Evolutionary conservation across 1,140 invertebrate genomes (phyloP).

Genomic region (Papilio dardanus): DNA sequence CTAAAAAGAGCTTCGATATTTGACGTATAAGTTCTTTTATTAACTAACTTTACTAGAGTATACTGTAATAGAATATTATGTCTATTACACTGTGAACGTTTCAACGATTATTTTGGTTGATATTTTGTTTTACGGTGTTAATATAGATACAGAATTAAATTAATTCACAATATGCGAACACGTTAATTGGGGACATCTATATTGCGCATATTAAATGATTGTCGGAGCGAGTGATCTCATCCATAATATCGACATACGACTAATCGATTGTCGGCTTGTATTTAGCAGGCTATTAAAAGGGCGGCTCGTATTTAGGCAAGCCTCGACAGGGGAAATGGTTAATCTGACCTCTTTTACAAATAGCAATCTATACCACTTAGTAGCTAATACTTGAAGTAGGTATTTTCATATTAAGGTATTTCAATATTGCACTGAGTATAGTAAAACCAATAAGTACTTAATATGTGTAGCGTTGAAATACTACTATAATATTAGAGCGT

Average conservation of each 20-base stretch:
- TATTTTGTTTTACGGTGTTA: neutral
- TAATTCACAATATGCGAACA: neutral
- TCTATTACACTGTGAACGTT: no score
- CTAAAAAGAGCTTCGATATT: no score
- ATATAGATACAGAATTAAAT: neutral
- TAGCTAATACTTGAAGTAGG: no score
- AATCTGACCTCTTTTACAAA: neutral
- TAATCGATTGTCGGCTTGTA: conserved; percentile 30
- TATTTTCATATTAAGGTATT: no score
- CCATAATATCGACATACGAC: conserved; percentile 6
- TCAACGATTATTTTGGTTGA: no score
- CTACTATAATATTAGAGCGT: no score
- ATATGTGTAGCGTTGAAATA: no score
- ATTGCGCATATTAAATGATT: neutral
- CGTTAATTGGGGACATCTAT: neutral
- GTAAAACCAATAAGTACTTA: no score
- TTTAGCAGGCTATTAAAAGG: conserved; percentile 21
- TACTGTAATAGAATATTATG: no score
- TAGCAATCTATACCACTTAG: neutral
- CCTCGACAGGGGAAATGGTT: conserved; percentile 2
- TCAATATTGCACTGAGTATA: no score
- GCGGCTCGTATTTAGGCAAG: neutral
- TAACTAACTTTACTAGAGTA: no score
- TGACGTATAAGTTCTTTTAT: no score
- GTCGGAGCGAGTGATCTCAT: neutral